Conservation (phyloP, 2,888 invertebrate genomes). For the Lasiommata megera region DNA sequence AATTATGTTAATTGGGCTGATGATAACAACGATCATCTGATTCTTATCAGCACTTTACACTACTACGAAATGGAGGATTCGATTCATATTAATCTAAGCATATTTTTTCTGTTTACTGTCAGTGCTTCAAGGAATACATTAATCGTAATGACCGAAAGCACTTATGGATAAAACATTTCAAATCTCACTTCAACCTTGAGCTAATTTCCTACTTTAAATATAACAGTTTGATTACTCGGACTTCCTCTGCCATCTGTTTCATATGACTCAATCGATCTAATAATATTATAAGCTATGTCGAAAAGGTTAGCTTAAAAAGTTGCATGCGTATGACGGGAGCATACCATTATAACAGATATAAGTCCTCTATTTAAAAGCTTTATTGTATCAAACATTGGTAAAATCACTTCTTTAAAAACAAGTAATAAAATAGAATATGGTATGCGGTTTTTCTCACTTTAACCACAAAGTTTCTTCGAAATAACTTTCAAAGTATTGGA, state of each 20-base stretch:
- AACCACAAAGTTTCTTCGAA: not conserved
- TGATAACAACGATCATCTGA: too few relatives aligned
- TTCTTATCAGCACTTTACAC: too few relatives aligned
- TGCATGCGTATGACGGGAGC: not conserved
- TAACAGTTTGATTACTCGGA: constrained; percentile 62
- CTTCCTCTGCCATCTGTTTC: constrained; percentile 49
- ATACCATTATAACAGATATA: constrained; percentile 2
- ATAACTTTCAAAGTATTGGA: not conserved
- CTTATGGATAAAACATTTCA: constrained; percentile 8
- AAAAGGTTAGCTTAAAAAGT: constrained; percentile 13
- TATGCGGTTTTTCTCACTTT: not conserved
- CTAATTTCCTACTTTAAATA: constrained; percentile 55
- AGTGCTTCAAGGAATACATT: not conserved
- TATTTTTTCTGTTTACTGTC: not conserved
- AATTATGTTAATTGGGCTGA: too few relatives aligned
- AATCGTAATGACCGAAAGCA: constrained; percentile 8
- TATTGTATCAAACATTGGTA: not conserved
- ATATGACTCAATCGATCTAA: constrained; percentile 47
- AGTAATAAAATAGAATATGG: not conserved
- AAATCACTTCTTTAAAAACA: not conserved
- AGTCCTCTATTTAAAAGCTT: not conserved
- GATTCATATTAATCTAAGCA: not conserved
- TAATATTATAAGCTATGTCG: constrained; percentile 13
- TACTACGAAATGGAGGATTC: too few relatives aligned
- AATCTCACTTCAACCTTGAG: constrained; percentile 50